Base-by-base conservation (phyloP, 2,113 vertebrate species). In the Tenrec ecaudatus region DNA sequence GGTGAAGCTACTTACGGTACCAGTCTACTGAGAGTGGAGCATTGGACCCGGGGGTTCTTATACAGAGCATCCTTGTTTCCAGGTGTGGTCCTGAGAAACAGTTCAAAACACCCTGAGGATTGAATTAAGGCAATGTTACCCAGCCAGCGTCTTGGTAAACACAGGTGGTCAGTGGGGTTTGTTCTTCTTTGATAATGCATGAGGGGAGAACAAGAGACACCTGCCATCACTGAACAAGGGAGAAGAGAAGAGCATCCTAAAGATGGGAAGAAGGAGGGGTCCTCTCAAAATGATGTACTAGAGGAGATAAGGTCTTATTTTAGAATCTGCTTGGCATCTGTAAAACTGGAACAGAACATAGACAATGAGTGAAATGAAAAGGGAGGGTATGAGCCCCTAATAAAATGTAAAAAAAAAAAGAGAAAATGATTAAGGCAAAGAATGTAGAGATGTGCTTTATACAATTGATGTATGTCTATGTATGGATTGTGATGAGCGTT, bases 361-460 rank as follows among this genome's bases (percentile, higher is more conserved):
- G 93, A 68, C 36, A 86, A 94, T 92, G 94, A 91, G 82, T 80
- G 57, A 95, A 84, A 91, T 95, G 82, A 82, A 85, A 75, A 84
- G 60, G 58, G 57, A n/a, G n/a, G n/a, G n/a, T n/a, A n/a, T n/a
- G n/a, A n/a, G n/a, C n/a, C n/a, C n/a, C n/a, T n/a, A n/a, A n/a
- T n/a, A n/a, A n/a, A n/a, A n/a, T n/a, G n/a, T n/a, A n/a, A n/a
- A n/a, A n/a, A n/a, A n/a, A n/a, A n/a, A n/a, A n/a, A n/a, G n/a
- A n/a, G n/a, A n/a, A n/a, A n/a, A n/a, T n/a, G n/a, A n/a, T n/a
- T n/a, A n/a, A n/a, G n/a, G n/a, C n/a, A n/a, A n/a, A n/a, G n/a
- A n/a, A n/a, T n/a, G n/a, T n/a, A n/a, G n/a, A n/a, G n/a, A n/a
- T n/a, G n/a, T n/a, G n/a, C n/a, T n/a, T n/a, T n/a, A n/a, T n/a